Conservation (phyloP, 1,140 invertebrate species). For the Drosophila saltans region DNA sequence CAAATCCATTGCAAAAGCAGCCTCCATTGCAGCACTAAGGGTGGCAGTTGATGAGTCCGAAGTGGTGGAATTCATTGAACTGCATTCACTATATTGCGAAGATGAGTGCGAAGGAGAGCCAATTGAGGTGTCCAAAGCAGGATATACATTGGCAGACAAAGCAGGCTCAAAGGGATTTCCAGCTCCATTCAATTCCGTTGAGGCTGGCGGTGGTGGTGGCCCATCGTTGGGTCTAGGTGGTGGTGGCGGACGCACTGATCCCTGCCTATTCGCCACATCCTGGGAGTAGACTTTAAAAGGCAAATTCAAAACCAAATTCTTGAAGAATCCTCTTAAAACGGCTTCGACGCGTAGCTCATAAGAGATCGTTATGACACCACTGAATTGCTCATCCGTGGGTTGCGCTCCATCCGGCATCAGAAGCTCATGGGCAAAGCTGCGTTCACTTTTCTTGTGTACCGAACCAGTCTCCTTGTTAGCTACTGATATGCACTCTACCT, state of each 20-base stretch:
- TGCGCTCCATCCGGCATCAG: constrained; percentile 69
- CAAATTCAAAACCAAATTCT: constrained; percentile 75
- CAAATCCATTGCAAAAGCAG: constrained; percentile 47
- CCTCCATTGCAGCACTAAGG: constrained; percentile 67
- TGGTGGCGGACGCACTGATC: constrained; percentile 48
- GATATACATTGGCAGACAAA: constrained; percentile 52
- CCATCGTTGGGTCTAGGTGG: constrained; percentile 66
- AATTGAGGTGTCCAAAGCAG: constrained; percentile 72
- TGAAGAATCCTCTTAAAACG: constrained; percentile 78
- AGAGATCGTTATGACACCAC: constrained; percentile 74
- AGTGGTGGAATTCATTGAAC: constrained; percentile 74
- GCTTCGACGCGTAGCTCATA: constrained; percentile 79
- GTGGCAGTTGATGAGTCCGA: constrained; percentile 74
- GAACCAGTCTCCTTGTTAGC: constrained; percentile 78
- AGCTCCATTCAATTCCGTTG: constrained; percentile 36
- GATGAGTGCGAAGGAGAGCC: constrained; percentile 76
- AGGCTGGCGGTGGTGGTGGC: constrained; percentile 48
- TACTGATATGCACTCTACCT: constrained; percentile 71
- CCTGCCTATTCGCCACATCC: constrained; percentile 46
- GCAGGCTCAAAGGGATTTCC: constrained; percentile 70
- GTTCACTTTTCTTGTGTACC: constrained; percentile 78
- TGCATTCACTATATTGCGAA: constrained; percentile 75
- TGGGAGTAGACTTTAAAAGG: constrained; percentile 76
- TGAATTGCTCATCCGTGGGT: constrained; percentile 67
- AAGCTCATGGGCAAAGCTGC: constrained; percentile 78